Conservation (phyloP, 1,140 invertebrate genomes). For the Aphis gossypii region DNA sequence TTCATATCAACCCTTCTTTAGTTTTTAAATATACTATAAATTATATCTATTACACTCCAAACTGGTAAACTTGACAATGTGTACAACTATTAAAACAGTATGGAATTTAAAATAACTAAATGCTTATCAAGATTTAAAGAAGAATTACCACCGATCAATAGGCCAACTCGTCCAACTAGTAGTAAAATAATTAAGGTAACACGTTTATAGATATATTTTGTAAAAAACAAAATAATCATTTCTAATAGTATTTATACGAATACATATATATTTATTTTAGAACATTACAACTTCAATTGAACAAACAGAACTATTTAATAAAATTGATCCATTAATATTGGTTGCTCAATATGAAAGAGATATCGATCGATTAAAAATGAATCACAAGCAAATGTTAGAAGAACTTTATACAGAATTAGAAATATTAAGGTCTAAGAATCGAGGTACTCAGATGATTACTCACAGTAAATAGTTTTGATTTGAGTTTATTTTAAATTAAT, state of each 20-base stretch:
- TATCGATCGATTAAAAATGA: conserved; percentile 36
- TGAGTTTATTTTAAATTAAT: not conserved
- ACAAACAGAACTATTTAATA: conserved; percentile 18
- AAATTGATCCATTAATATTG: conserved; percentile 52
- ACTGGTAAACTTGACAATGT: not conserved
- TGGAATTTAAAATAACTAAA: conserved; percentile 38
- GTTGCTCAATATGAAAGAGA: conserved; percentile 53
- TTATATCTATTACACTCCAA: not conserved
- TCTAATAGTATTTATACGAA: not conserved
- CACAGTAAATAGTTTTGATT: not conserved
- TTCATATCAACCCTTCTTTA: conserved; percentile 39
- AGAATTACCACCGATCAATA: conserved; percentile 51
- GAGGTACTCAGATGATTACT: not conserved
- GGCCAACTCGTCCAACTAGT: not conserved
- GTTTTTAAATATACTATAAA: conserved; percentile 2
- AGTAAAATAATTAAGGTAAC: conserved; percentile 33
- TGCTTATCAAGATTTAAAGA: conserved; percentile 23
- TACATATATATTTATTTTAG: conserved; percentile 6
- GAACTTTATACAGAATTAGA: conserved; percentile 40
- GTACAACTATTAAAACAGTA: conserved; percentile 8
- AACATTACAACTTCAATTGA: not conserved
- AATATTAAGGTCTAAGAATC: conserved; percentile 44
- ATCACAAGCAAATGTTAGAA: conserved; percentile 46
- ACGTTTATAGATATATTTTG: not conserved
- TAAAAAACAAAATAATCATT: not conserved